Percentiles rank a stretch among this genome's conserved stretches.
These are phyloP conservation scores for Lasioglossum villosulum DNA, from an alignment of 2,888 invertebrate genomes.

Conservation along the genomic window DNA sequence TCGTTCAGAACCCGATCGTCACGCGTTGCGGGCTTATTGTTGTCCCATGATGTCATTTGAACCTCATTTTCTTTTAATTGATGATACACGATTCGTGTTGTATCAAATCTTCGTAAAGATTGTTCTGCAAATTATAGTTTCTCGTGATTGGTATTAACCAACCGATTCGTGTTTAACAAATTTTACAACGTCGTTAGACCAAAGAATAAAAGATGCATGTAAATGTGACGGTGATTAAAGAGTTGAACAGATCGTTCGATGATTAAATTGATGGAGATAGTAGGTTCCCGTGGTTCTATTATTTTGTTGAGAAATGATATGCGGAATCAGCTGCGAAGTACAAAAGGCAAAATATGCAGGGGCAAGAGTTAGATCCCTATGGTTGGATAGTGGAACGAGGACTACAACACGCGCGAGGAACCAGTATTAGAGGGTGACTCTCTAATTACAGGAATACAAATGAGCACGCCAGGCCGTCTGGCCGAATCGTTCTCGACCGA, in stretches of 20 bases:
- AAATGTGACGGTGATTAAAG: neutral
- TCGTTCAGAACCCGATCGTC: neutral
- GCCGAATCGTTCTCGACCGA: conserved; percentile 51
- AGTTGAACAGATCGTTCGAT: neutral
- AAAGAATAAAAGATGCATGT: neutral
- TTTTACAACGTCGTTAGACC: neutral
- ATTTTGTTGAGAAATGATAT: neutral
- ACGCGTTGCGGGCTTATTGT: neutral
- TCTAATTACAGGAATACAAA: conserved; percentile 82
- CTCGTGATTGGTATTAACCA: neutral
- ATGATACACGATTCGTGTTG: no score
- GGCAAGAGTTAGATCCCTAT: neutral
- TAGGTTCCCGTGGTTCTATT: neutral
- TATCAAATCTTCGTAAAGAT: no score
- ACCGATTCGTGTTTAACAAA: neutral
- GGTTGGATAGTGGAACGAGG: conserved; percentile 25
- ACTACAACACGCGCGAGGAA: conserved; percentile 60
- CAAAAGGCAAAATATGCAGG: neutral
- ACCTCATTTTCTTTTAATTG: neutral
- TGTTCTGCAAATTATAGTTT: no score
- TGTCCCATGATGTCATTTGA: neutral
- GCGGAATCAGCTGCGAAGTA: neutral
- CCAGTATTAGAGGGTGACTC: conserved; percentile 72
- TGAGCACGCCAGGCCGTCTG: conserved; percentile 73
- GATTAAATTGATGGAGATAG: neutral